Percentiles rank a stretch among this genome's conserved stretches.
phyloP scores from a whole-genome alignment of 2,888 invertebrate genomes.

The Tortricodes alternella region DNA sequence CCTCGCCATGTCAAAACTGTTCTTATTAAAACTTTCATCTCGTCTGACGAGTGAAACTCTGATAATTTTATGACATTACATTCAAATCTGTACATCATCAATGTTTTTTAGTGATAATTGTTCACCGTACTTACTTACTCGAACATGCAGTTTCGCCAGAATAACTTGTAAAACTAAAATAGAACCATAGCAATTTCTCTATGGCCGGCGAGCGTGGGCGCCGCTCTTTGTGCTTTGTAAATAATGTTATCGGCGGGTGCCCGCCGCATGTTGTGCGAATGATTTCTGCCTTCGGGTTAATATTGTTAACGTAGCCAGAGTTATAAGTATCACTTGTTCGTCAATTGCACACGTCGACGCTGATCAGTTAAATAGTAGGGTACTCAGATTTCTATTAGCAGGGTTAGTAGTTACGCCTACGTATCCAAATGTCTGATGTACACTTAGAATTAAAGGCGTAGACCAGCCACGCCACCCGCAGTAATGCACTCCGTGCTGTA shows the following conservation, averaged over 20 bases:
- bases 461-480: slow-evolving; percentile 41
- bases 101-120: too few species aligned
- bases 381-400: slow-evolving; percentile 57
- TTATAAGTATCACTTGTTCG: slow-evolving; percentile 81
- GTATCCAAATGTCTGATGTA: slow-evolving; percentile 41
- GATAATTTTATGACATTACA: too few species aligned
- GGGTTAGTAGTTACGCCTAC: slow-evolving; percentile 53
- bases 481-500: slow-evolving; percentile 34
- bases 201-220: slow-evolving; percentile 6
- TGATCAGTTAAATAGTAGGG: slow-evolving; percentile 69
- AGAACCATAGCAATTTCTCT: not conserved
- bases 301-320: slow-evolving; percentile 78
- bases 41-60: too few species aligned
- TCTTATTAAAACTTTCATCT: too few species aligned
- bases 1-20: not conserved
- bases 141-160: too few species aligned
- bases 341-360: slow-evolving; percentile 80
- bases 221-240: slow-evolving; percentile 46
- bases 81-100: too few species aligned
- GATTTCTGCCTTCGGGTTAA: slow-evolving; percentile 66
- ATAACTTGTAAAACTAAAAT: not conserved
- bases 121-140: too few species aligned
- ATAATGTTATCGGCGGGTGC: slow-evolving; percentile 63
- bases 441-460: slow-evolving; percentile 46
- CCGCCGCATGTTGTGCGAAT: slow-evolving; percentile 59